Conservation (phyloP, 1,140 invertebrate genomes). For the Dreissena polymorpha region DNA sequence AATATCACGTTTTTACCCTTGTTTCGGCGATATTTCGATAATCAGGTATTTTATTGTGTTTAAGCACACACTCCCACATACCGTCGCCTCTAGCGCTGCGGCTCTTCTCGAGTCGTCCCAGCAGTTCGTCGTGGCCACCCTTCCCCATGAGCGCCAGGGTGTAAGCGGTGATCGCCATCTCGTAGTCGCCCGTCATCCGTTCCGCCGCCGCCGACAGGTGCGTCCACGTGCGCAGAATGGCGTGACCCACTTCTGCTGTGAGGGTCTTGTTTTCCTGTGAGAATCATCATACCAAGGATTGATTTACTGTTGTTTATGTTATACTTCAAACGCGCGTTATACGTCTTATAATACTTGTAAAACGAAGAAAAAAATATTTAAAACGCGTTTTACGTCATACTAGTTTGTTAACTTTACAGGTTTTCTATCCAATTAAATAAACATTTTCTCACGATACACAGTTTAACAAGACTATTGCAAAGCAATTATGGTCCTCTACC, state of each 20-base stretch:
- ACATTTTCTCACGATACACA: too few species aligned
- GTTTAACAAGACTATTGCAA: too few species aligned
- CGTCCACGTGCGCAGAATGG: constrained; percentile 13
- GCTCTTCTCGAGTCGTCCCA: constrained; percentile 13
- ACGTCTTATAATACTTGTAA: not conserved
- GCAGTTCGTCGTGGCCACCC: not conserved
- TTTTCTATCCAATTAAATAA: too few species aligned
- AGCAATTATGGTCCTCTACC: too few species aligned
- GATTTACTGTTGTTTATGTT: not conserved
- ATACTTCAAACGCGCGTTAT: not conserved
- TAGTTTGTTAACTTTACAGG: too few species aligned
- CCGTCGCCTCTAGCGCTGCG: too few species aligned
- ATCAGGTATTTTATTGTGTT: too few species aligned
- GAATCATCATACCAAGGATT: not conserved
- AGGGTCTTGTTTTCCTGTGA: constrained; percentile 1
- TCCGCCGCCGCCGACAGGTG: not conserved
- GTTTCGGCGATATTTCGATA: too few species aligned
- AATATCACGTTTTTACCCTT: too few species aligned
- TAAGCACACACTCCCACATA: too few species aligned
- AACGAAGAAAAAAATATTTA: not conserved
- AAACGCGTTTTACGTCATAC: too few species aligned
- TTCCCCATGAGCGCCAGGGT: not conserved
- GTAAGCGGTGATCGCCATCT: constrained; percentile 39
- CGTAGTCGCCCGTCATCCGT: constrained; percentile 28
- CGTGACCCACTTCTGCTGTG: not conserved